phyloP scores from a whole-genome alignment of 2,113 vertebrate genomes.

The Centropus bengalensis region DNA sequence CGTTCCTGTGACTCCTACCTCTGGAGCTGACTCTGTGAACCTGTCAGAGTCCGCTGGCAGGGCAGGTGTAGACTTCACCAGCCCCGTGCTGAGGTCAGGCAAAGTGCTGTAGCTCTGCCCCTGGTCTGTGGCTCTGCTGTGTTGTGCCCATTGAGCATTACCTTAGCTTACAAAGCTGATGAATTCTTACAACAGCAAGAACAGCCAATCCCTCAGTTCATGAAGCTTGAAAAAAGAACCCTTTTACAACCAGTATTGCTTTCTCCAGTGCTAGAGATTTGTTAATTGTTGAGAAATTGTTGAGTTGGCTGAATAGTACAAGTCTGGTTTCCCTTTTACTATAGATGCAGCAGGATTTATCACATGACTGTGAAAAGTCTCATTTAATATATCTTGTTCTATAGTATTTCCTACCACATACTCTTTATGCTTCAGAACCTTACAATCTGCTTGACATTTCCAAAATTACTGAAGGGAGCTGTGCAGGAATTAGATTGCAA shows the following conservation, averaged over 20 bases:
- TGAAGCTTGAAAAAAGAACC: not conserved
- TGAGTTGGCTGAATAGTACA: not conserved
- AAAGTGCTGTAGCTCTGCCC: not conserved
- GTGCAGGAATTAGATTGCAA: not conserved
- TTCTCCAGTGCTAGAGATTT: not conserved
- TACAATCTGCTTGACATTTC: not conserved
- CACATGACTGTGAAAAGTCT: not conserved
- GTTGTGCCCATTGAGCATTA: not conserved
- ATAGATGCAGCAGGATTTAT: not conserved
- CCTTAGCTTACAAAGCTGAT: not conserved
- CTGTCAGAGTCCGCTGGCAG: not conserved
- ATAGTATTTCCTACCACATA: not conserved
- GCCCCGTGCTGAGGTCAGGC: not conserved
- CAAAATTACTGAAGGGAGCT: not conserved
- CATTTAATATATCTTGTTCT: not conserved
- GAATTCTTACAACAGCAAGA: not conserved
- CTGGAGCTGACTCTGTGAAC: not conserved
- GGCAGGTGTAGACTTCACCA: not conserved
- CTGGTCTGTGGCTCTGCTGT: not conserved
- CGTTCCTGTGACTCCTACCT: not conserved
- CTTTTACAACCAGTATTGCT: not conserved
- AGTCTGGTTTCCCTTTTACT: not conserved
- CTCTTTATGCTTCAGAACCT: not conserved
- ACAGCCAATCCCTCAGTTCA: too few species aligned
- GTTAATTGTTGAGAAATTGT: not conserved